phyloP scores from a whole-genome alignment of 2,888 invertebrate genomes.

The Eupsilia transversa region DNA sequence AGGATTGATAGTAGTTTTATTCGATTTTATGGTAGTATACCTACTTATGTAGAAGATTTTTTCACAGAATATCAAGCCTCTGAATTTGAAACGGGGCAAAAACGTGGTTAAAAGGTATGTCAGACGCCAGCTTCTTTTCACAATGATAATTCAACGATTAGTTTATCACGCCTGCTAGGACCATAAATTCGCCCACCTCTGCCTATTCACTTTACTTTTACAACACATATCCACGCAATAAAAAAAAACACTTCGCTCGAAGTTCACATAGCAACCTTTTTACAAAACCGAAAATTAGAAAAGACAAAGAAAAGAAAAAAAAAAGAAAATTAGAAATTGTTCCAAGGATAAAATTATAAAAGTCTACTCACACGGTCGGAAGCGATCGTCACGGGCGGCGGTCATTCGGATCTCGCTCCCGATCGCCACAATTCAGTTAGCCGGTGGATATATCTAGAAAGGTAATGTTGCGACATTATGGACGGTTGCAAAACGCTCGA shows the following conservation, averaged over 20 bases:
- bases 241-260: neutral
- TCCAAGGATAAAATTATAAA: conserved; percentile 39
- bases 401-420: conserved; percentile 66
- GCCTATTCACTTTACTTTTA: neutral
- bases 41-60: too few relatives aligned
- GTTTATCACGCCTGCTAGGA: neutral
- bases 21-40: neutral
- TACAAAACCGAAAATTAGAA: neutral
- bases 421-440: conserved; percentile 51
- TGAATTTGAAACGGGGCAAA: neutral
- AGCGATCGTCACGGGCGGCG: conserved; percentile 57
- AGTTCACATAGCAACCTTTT: neutral
- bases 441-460: conserved; percentile 63
- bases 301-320: neutral
- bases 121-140: neutral
- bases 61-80: neutral
- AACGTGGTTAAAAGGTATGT: neutral
- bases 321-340: conserved; percentile 26
- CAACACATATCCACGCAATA: neutral
- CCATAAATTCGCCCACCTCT: neutral
- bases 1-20: neutral
- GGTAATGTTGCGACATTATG: conserved; percentile 50
- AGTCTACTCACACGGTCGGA: conserved; percentile 47
- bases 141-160: neutral
- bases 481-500: conserved; percentile 51